Evolutionary conservation across 2,113 vertebrate species (phyloP).

Genomic region (Centropus unirufus): DNA sequence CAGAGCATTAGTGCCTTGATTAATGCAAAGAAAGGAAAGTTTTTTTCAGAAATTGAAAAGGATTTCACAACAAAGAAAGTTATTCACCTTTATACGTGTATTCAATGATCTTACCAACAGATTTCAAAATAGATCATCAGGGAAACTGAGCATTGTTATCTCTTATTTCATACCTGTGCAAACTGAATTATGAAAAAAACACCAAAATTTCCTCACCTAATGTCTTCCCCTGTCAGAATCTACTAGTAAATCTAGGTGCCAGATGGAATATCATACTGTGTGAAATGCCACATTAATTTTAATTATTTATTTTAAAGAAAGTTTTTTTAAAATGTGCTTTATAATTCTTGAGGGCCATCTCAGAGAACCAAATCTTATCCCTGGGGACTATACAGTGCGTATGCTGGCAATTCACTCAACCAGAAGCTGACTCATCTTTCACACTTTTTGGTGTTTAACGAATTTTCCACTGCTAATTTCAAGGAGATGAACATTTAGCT

Average conservation of each 20-base stretch:
- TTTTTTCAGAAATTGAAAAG: not conserved
- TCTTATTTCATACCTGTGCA: not conserved
- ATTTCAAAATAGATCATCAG: not conserved
- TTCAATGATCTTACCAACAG: not conserved
- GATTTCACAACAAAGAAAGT: not conserved
- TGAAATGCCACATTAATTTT: not conserved
- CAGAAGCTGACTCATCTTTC: not conserved
- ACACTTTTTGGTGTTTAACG: accelerated
- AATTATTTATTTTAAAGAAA: not conserved
- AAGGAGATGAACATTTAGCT: not conserved
- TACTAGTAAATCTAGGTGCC: not conserved
- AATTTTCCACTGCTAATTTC: not conserved
- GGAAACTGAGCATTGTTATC: not conserved
- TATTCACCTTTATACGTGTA: not conserved
- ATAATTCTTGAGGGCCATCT: not conserved
- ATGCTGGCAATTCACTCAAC: not conserved
- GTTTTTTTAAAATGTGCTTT: not conserved
- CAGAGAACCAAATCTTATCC: not conserved
- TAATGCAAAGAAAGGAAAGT: not conserved
- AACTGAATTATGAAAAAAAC: not conserved
- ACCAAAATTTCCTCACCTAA: not conserved
- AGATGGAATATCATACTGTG: not conserved
- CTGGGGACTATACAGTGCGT: not conserved
- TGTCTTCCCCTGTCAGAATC: not conserved
- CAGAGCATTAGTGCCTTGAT: not conserved